phyloP scores from a whole-genome alignment of 2,888 invertebrate species.

The Ametastegia equiseti region DNA sequence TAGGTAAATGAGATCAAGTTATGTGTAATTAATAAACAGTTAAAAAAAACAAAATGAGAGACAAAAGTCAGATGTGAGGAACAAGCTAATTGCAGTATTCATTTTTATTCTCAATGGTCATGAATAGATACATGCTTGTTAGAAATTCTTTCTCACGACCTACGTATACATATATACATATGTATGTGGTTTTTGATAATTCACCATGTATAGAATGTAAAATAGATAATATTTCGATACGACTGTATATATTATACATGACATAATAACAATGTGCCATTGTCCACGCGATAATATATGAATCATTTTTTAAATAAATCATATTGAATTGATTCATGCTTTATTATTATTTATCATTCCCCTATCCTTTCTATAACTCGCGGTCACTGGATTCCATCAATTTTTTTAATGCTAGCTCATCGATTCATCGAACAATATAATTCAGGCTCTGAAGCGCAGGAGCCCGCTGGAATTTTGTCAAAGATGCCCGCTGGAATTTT shows the following conservation, averaged over 20 bases:
- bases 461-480: no score
- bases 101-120: constrained; percentile 11
- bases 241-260: neutral
- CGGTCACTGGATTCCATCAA: neutral
- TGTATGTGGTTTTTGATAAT: neutral
- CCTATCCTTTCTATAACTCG: neutral
- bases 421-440: no score
- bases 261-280: constrained; percentile 6
- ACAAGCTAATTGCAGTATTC: constrained; percentile 26
- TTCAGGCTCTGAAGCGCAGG: no score
- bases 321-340: neutral
- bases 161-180: neutral
- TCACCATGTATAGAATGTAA: neutral
- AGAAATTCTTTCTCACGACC: neutral
- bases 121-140: neutral
- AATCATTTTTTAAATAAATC: neutral
- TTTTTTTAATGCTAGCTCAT: no score
- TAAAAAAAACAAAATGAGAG: neutral
- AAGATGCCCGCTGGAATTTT: no score
- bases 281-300: neutral
- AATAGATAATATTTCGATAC: constrained; percentile 20
- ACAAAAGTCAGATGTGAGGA: neutral
- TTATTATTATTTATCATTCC: neutral
- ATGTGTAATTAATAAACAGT: neutral
- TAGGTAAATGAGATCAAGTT: neutral